These are phyloP conservation scores for Spicauda simplicius DNA, from an alignment of 2,888 invertebrate genomes.

Conservation along the genomic window DNA sequence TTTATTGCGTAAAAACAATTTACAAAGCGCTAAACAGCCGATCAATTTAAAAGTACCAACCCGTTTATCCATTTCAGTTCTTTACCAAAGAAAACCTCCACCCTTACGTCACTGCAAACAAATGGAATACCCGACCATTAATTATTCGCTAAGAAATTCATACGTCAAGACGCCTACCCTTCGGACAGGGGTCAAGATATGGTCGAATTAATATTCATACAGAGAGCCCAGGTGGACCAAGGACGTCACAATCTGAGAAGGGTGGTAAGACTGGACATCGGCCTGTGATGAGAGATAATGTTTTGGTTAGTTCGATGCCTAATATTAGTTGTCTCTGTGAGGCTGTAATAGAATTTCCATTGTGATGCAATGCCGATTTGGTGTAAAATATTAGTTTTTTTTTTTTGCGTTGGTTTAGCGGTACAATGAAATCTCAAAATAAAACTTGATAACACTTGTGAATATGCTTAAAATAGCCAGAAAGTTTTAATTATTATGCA, in stretches of 20 bases:
- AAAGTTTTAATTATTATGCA: too few species aligned
- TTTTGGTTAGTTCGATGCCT: conserved; percentile 49
- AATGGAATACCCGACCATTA: conserved; percentile 52
- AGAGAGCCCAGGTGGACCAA: conserved; percentile 81
- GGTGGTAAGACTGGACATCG: conserved; percentile 78
- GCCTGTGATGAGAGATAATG: conserved; percentile 47
- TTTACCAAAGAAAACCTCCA: conserved; percentile 23
- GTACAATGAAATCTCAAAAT: too few species aligned
- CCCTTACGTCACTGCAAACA: conserved; percentile 25
- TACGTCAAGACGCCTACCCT: conserved; percentile 71
- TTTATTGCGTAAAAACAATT: too few species aligned
- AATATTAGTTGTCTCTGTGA: conserved; percentile 43
- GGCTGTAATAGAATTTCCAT: conserved; percentile 13
- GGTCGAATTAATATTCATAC: conserved; percentile 85
- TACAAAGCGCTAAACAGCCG: not conserved
- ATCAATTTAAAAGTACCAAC: not conserved
- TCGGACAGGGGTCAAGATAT: conserved; percentile 82
- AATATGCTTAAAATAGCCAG: too few species aligned
- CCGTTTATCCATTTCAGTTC: conserved; percentile 8
- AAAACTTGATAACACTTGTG: too few species aligned
- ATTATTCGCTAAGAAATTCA: conserved; percentile 78
- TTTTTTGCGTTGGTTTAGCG: not conserved
- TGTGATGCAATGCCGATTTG: not conserved
- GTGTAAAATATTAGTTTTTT: not conserved
- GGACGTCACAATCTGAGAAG: conserved; percentile 82